Evolutionary conservation across 2,113 vertebrate genomes (phyloP), one percentile per base, ranked within the genome.

Genomic region (Pteropus alecto): DNA sequence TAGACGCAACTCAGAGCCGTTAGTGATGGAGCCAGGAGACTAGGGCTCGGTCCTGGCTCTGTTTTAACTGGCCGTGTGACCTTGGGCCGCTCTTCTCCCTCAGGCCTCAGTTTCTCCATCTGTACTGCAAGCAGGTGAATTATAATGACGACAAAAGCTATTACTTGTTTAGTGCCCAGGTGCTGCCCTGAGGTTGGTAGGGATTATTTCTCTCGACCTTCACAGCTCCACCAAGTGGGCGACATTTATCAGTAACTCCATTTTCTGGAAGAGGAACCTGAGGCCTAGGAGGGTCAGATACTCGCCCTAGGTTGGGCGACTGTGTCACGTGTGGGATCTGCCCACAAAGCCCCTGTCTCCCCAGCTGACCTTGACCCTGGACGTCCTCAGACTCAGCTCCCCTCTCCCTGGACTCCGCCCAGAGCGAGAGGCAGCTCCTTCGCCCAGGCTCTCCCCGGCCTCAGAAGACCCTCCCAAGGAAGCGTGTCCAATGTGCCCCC

Each of bases 401-500:
- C 33, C 41, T 38, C 12, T 28, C 41, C 10, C 60, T 2, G 8
- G 73, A 19, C 15, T 16, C 48, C n/a, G 2, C 61, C 24, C 46
- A 5, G 76, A 4, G 2, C 4, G 51, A 41, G 43, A 33, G 43
- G 35, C 1, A 11, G 83, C 43, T 19, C 41, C 56, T 22, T 28
- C 11, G 77, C 35, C 46, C 0, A 5, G 94, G 84, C 65, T 26
- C 22, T 33, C 30, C 68, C 93, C 56, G 0, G 35, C 51, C 41
- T 43, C 0, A 2, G 38, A 46, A 28, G 41, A 35, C 41, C 28
- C n/a, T 63, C 13, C 11, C 1, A 5, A 14, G 1, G 22, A 56
- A 21, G 16, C 0, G 4, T 7, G 56, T 0, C 46, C 0, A 1
- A 10, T 0, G 8, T 5, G 16, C 33, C 61, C 65, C 87, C 4